Conservation (phyloP, 2,113 vertebrate genomes). For the Brienomyrus longianalis region DNA sequence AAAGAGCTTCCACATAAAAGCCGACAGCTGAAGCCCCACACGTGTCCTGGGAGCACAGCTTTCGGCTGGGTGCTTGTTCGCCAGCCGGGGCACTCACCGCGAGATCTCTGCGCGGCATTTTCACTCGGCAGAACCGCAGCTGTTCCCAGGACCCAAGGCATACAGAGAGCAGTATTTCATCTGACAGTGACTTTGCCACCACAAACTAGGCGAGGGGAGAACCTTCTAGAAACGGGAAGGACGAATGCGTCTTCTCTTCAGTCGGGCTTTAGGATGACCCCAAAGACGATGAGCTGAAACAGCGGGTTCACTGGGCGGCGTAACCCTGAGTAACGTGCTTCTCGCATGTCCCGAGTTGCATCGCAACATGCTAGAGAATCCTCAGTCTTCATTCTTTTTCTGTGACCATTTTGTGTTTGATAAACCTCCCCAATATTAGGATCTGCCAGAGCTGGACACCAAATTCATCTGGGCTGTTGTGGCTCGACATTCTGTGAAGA, state of each 20-base stretch:
- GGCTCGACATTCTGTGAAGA: not conserved
- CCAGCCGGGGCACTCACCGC: not conserved
- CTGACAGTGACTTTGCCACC: conserved; percentile 22
- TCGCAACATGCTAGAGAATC: not conserved
- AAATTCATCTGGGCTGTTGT: not conserved
- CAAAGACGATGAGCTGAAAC: not conserved
- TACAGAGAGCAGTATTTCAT: conserved; percentile 33
- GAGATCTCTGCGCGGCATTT: not conserved
- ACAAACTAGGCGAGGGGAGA: not conserved
- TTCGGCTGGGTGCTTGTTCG: not conserved
- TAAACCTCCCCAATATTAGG: not conserved
- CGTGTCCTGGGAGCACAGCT: not conserved
- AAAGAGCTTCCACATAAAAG: not conserved
- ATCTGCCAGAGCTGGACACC: not conserved
- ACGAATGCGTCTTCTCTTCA: not conserved
- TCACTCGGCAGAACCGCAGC: not conserved
- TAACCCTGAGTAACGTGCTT: not conserved
- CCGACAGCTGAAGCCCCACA: not conserved
- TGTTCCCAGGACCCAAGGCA: conserved; percentile 38
- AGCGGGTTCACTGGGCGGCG: not conserved
- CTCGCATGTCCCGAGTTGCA: not conserved
- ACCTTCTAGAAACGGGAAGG: not conserved
- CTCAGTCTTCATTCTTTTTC: not conserved
- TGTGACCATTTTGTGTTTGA: not conserved
- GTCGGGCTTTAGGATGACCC: not conserved